phyloP scores from a whole-genome alignment of 2,888 invertebrate genomes.

The Drosophila anomalipes region DNA sequence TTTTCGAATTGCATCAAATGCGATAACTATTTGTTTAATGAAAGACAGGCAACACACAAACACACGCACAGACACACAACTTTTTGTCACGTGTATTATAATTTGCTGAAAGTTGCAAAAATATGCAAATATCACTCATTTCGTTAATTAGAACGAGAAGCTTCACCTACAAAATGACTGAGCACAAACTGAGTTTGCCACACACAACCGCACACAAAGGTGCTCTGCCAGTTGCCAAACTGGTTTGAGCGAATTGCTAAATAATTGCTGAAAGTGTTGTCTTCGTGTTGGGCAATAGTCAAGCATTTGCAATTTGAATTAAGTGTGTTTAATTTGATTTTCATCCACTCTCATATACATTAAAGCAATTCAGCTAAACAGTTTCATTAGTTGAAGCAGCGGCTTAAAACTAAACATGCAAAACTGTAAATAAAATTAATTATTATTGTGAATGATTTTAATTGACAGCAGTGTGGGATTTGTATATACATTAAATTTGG shows the following conservation, averaged over 20 bases:
- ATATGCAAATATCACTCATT: conserved; percentile 68
- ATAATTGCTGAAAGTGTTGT: conserved; percentile 2
- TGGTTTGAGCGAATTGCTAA: conserved; percentile 13
- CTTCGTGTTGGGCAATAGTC: not conserved
- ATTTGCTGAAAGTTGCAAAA: conserved; percentile 52
- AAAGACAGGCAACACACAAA: conserved; percentile 6
- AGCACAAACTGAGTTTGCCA: conserved; percentile 27
- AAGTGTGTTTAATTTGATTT: conserved; percentile 9
- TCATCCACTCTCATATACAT: not conserved
- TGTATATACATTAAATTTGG: not conserved
- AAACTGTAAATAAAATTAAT: conserved; percentile 1
- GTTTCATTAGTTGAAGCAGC: conserved; percentile 5
- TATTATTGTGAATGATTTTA: not conserved
- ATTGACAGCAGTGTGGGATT: not conserved
- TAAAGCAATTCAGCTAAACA: not conserved
- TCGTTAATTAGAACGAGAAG: conserved; percentile 64
- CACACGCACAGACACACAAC: conserved; percentile 16
- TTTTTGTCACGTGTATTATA: conserved; percentile 57
- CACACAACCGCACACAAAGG: not conserved
- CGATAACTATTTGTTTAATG: conserved; percentile 55
- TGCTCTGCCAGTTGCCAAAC: conserved; percentile 14
- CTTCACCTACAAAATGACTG: conserved; percentile 47
- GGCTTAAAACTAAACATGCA: not conserved
- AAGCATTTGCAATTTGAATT: conserved; percentile 31
- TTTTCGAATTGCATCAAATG: conserved; percentile 37